Base-by-base conservation (phyloP, 2,888 invertebrate genomes). In the Ceratothoa steindachneri region DNA sequence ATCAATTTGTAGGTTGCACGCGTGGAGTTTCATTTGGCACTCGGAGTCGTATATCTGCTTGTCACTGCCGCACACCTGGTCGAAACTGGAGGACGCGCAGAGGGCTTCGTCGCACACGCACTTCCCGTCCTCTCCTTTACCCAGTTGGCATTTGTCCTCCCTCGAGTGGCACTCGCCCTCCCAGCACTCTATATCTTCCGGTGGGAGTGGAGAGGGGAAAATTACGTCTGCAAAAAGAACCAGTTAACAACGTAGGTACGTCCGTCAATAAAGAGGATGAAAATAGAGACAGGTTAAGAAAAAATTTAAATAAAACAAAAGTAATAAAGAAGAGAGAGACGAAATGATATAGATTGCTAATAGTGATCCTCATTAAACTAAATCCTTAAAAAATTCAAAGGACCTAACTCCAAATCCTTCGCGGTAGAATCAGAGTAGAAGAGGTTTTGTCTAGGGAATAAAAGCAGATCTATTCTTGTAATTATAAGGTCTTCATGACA, bases 1-100 rank as follows among this genome's bases (percentile, higher is more conserved):
- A 30, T 77, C 65, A 24, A 74, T 74, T 60, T 74, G 73, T 15
- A 79, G 67, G 53, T 91, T 90, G 85, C 94, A 95, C 30, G 93
- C 91, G 83, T 93, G 92, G 87, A 91, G 90, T 84, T 91, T 90
- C 91, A 94, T 91, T 69, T 90, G 90, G 85, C 95, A 95, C 81
- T 91, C 87, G 81, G 92, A 93, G 5, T 90, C 87, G 83, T 94
- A 94, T 69, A 90, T 89, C 80, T 89, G 88, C 81, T 91, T 88
- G 85, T 95, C 93, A 70, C 93, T 92, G 3, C 93, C 93, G 85
- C 94, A 94, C 66, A 93, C 92, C 0, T 91, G 89, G 79, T 87
- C 87, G 41, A 81, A 77, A 73, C 77, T 77, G 9, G 77, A 75
- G 4, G 77, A 72, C 19, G 73, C 74, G 12, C 88, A 89, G 84